Conservation (phyloP, 2,888 invertebrate genomes). For the Rhingia rostrata region DNA sequence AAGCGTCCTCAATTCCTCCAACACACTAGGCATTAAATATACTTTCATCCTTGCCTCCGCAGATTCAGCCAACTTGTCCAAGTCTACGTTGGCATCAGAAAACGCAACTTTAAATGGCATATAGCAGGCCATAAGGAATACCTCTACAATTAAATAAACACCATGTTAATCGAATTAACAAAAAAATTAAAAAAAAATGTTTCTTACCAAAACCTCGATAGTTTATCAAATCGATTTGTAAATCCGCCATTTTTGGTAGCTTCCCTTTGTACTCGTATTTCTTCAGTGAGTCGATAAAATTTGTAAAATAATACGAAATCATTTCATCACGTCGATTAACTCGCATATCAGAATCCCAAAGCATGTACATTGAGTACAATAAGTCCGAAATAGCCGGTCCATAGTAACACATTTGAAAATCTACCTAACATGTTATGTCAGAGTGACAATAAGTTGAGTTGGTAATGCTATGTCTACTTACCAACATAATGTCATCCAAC, state of each 20-base stretch:
- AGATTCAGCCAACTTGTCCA: too few relatives aligned
- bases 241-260: slow-evolving; percentile 75
- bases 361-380: slow-evolving; percentile 76
- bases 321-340: slow-evolving; percentile 75
- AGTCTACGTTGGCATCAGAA: too few relatives aligned
- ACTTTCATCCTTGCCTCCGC: too few relatives aligned
- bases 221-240: slow-evolving; percentile 74
- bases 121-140: too few relatives aligned
- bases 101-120: too few relatives aligned
- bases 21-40: too few relatives aligned
- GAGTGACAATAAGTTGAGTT: neutral
- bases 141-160: too few relatives aligned
- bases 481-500: slow-evolving; percentile 73
- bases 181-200: too few relatives aligned
- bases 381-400: slow-evolving; percentile 77
- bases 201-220: slow-evolving; percentile 75
- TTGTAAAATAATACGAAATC: slow-evolving; percentile 76
- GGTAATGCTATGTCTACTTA: neutral
- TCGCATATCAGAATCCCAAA: slow-evolving; percentile 75
- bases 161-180: too few relatives aligned
- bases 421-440: slow-evolving; percentile 66
- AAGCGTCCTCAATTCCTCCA: too few relatives aligned
- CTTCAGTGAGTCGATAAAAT: slow-evolving; percentile 52
- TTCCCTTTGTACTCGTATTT: slow-evolving; percentile 75
- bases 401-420: slow-evolving; percentile 77